Conservation (phyloP, 2,797 vertebrate genomes). For the Clamator glandarius region DNA sequence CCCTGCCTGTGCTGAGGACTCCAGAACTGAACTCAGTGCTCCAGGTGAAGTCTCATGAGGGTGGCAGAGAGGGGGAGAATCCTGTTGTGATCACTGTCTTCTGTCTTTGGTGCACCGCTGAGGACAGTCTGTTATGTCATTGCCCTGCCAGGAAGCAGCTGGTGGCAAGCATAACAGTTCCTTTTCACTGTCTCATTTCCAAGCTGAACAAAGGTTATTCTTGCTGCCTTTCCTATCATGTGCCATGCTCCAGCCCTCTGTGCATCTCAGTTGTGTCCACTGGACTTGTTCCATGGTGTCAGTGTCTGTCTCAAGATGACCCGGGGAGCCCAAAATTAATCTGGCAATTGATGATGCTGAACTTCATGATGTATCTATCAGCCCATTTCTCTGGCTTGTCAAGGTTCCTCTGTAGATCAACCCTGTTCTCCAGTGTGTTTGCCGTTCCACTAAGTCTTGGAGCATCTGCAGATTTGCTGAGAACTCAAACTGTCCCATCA, state of each 20-base stretch:
- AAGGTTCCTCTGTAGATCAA: not conserved
- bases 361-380: not conserved
- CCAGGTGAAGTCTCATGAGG: no score
- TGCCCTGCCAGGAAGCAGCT: not conserved
- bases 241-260: not conserved
- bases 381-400: not conserved
- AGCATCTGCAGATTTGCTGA: not conserved
- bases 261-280: not conserved
- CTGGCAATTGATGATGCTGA: not conserved
- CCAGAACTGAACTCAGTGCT: no score
- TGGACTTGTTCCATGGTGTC: not conserved
- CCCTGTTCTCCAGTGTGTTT: not conserved
- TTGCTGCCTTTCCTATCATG: not conserved
- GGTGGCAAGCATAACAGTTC: not conserved
- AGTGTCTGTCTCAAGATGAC: not conserved
- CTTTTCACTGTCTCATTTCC: not conserved
- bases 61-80: no score
- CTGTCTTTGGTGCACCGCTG: not conserved
- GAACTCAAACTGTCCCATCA: not conserved
- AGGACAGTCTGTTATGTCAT: not conserved
- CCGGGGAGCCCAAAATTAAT: rapidly evolving
- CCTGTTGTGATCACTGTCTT: not conserved
- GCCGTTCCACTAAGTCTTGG: not conserved
- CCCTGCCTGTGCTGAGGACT: no score
- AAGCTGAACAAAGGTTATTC: not conserved